phyloP scores from a whole-genome alignment of 2,113 vertebrate genomes.

The Paramormyrops kingsleyae region DNA sequence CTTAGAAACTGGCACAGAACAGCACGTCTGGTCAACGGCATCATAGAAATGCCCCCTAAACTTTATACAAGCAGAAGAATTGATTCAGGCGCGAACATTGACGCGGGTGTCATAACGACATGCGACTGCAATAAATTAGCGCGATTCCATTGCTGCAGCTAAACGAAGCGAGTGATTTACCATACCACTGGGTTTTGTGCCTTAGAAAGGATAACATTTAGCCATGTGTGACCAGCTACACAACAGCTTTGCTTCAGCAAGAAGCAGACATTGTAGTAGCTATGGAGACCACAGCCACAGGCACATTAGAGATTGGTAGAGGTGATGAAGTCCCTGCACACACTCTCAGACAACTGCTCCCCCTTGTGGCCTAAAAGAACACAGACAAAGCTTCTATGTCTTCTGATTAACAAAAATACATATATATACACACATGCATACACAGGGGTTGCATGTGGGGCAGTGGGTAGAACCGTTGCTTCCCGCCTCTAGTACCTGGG shows the following conservation, averaged over 20 bases:
- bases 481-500: not conserved
- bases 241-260: not conserved
- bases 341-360: not conserved
- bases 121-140: not conserved
- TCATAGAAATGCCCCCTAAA: slow-evolving; percentile 22
- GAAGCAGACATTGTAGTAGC: slow-evolving; percentile 18
- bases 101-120: not conserved
- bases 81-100: slow-evolving; percentile 31
- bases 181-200: slow-evolving; percentile 23
- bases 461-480: not conserved
- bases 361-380: slow-evolving; percentile 2
- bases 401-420: not conserved
- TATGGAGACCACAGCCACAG: slow-evolving; percentile 23
- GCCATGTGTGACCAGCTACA: not conserved
- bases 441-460: not conserved
- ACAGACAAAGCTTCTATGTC: not conserved
- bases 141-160: not conserved
- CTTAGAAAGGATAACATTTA: slow-evolving; percentile 15
- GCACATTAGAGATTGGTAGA: slow-evolving; percentile 8
- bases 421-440: not conserved
- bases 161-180: slow-evolving; percentile 22
- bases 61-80: slow-evolving; percentile 33
- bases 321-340: slow-evolving; percentile 3
- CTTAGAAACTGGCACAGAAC: not conserved
- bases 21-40: slow-evolving; percentile 22